Base-by-base conservation (phyloP, 2,888 invertebrate genomes). In the Malacosoma neustria region DNA sequence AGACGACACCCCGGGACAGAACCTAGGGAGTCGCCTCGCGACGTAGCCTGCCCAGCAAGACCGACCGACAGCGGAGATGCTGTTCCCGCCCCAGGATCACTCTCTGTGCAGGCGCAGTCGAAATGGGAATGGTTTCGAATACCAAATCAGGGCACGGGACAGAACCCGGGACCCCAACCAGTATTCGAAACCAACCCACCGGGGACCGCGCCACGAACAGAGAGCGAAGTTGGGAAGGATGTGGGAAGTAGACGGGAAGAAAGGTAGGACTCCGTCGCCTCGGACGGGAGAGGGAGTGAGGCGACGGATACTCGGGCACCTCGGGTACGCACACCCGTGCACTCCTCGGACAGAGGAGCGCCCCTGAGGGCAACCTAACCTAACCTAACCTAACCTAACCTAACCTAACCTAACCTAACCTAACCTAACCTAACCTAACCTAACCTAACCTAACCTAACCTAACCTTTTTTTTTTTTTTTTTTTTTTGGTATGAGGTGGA, bases 331-430 rank as follows among this genome's bases (percentile, higher is more conserved):
- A 3, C 7, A 5, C 22, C 22, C 22, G 22, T 15, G 7, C 15
- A 7, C 15, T 1, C 4, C 15, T 7, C 1, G 15, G 15, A 1
- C 15, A 7, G 15, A 7, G 15, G 22, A 2, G 3, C 6, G 0
- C 22, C 22, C 22, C 22, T 22, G 22, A 7, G 22, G 22, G 22
- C 40, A 44, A 46, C 44, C 46, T 42, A 44, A 46, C 44, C 44
- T 44, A 44, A 46, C 46, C 46, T 46, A 46, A 46, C 46, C 46
- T 46, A 46, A 46, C 46, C 46, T 46, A 46, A 46, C 46, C 45
- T 46, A 46, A 44, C 44, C 46, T 46, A 46, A 44, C 41, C 44
- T 44, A 45, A 40, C 46, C 41, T 39, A 40, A 42, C 43, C 41
- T 36, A 40, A 40, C 40, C 40, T 36, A 40, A 43, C 40, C 43